Percentiles rank a stretch among this genome's conserved stretches.
These are phyloP conservation scores for Tipula unca DNA, from an alignment of 2,888 invertebrate genomes.

Conservation along the genomic window DNA sequence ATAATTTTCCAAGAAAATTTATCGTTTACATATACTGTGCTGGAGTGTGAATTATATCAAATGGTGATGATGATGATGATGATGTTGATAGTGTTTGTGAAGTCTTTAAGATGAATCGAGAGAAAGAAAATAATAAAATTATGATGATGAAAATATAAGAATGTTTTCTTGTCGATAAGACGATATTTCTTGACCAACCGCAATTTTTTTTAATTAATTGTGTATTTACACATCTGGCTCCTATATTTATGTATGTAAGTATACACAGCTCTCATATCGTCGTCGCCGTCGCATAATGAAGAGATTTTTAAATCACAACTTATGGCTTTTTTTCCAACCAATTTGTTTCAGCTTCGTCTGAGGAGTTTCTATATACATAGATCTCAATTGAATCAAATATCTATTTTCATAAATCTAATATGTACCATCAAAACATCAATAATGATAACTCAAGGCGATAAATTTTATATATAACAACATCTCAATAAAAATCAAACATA, in stretches of 20 bases:
- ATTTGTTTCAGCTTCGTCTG: neutral
- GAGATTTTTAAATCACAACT: neutral
- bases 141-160: neutral
- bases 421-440: neutral
- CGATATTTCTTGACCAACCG: neutral
- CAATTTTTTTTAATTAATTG: neutral
- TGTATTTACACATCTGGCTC: neutral
- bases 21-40: neutral
- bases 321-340: neutral
- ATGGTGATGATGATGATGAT: neutral
- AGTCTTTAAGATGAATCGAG: neutral
- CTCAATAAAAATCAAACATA: constrained; percentile 9
- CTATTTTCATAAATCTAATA: constrained; percentile 8
- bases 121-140: neutral
- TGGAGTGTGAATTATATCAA: neutral
- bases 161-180: neutral
- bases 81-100: neutral
- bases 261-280: neutral
- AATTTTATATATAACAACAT: neutral
- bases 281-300: neutral
- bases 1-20: neutral
- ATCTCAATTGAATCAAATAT: neutral
- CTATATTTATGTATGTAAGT: neutral
- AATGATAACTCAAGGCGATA: neutral
- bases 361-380: neutral